Percentiles rank a stretch among this genome's conserved stretches.
Conservation (phyloP, 2,797 vertebrate genomes). For the Oceanodroma leucorhoa region DNA sequence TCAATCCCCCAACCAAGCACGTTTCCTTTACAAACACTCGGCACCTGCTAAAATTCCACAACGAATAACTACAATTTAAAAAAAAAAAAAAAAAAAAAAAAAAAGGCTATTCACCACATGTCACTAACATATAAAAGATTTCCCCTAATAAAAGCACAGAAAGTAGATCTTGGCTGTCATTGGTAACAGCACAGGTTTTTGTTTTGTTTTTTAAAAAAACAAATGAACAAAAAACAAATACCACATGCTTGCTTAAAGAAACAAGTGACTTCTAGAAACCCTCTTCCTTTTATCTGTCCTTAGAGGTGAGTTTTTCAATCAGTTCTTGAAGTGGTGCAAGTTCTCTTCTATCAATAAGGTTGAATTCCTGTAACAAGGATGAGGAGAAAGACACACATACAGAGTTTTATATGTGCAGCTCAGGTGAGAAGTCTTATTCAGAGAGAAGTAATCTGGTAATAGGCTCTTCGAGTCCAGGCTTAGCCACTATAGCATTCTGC, state of each 20-base stretch:
- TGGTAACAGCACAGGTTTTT: conserved; percentile 49
- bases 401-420: neutral
- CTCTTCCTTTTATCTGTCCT: conserved; percentile 90
- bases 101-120: conserved; percentile 37
- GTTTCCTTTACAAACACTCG: conserved; percentile 51
- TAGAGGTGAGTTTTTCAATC: conserved; percentile 97
- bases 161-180: conserved; percentile 66
- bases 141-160: conserved; percentile 66
- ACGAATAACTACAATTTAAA: neutral
- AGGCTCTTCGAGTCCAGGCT: neutral
- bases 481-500: neutral
- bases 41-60: conserved; percentile 61
- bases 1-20: conserved; percentile 41
- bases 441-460: neutral
- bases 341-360: conserved; percentile 96
- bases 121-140: conserved; percentile 64
- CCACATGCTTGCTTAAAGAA: conserved; percentile 61
- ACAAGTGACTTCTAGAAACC: conserved; percentile 44
- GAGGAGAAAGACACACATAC: neutral
- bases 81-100: neutral
- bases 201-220: conserved; percentile 22
- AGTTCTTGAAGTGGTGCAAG: conserved; percentile 96
- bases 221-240: conserved; percentile 52
- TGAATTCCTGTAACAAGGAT: conserved; percentile 86
- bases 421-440: neutral